These are phyloP conservation scores for Drosophila trapezifrons DNA, from an alignment of 1,140 invertebrate genomes.

Conservation along the genomic window DNA sequence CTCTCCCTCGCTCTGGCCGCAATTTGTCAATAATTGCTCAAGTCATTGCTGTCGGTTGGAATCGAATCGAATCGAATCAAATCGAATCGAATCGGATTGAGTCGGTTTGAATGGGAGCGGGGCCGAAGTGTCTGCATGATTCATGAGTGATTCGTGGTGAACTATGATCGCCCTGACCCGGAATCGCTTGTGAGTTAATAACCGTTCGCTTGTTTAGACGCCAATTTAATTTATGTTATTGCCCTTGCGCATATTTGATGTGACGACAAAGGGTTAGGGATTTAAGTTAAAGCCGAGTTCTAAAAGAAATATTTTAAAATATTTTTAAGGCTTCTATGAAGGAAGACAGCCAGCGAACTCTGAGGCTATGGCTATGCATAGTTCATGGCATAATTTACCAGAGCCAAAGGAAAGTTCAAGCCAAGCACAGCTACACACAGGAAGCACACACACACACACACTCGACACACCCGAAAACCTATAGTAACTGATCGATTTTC, in stretches of 20 bases:
- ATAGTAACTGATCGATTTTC: conserved; percentile 77
- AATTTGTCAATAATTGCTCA: conserved; percentile 51
- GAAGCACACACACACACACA: conserved; percentile 16
- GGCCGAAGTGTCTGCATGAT: conserved; percentile 18
- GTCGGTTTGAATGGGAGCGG: neutral
- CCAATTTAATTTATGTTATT: conserved; percentile 11
- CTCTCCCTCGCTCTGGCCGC: neutral
- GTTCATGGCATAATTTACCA: conserved; percentile 66
- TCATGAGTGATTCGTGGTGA: conserved; percentile 26
- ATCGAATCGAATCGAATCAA: conserved; percentile 13
- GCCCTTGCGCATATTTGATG: conserved; percentile 16
- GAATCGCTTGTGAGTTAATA: conserved; percentile 18
- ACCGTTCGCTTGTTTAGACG: neutral
- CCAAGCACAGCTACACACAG: conserved; percentile 4
- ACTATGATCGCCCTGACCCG: conserved; percentile 22
- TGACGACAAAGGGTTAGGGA: neutral
- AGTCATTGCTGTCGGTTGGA: conserved; percentile 26
- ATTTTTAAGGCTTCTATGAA: no score
- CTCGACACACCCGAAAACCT: no score
- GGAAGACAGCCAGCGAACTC: no score
- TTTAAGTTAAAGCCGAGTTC: no score
- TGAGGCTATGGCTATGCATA: conserved; percentile 4
- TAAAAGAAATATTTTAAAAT: conserved; percentile 15
- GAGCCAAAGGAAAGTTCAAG: conserved; percentile 39
- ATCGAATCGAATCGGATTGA: neutral